Evolutionary conservation across 1,140 invertebrate species (phyloP), one percentile per base, ranked within the genome.

Genomic region (Cotesia typhae): DNA sequence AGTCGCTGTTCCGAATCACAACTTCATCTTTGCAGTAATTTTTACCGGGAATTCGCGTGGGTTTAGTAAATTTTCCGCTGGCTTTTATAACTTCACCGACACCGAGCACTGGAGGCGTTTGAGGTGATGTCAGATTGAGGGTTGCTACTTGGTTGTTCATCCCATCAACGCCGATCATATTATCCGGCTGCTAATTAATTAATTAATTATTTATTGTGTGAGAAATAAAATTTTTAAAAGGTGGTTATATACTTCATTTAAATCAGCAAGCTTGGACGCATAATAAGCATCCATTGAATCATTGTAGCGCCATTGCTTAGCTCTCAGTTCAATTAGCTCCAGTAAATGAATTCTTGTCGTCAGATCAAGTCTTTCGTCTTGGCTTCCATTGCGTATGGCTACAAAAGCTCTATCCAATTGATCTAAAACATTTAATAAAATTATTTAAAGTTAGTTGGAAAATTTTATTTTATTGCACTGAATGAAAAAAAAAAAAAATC

Each of bases 11-110:
- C 76, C 95, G 90, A 80, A 97, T 97, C 55, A 96, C 93, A 70
- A 97, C 93, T 89, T 97, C 95, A 85, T 97, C 95, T 86, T 96
- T 96, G 80, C 94, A 95, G 84, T 95, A 95, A 82, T 95, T 96
- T 87, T 96, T 96, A 69, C 94, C 94, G 64, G 94, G 93, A 71
- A 96, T 94, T 83, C 94, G 93, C 2, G 94, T 94, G n/a, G 94
- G 94, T 83, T 94, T 95, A 9, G 89, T 86, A 84, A 94, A 96
- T 84, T 95, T 96, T 55, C 94, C 95, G 53, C 94, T 96, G 61
- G 92, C 92, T 85, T 95, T 95, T 57, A 96, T 90, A 9, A 96
- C 89, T 87, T 96, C 95, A 67, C 94, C 94, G 47, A 93, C 92
- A 67, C 87, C 90, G 57, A 95, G 88, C 68, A 94, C 77, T 7